phyloP scores from a whole-genome alignment of 2,888 invertebrate genomes.

The Acanthosepion lycidas region DNA sequence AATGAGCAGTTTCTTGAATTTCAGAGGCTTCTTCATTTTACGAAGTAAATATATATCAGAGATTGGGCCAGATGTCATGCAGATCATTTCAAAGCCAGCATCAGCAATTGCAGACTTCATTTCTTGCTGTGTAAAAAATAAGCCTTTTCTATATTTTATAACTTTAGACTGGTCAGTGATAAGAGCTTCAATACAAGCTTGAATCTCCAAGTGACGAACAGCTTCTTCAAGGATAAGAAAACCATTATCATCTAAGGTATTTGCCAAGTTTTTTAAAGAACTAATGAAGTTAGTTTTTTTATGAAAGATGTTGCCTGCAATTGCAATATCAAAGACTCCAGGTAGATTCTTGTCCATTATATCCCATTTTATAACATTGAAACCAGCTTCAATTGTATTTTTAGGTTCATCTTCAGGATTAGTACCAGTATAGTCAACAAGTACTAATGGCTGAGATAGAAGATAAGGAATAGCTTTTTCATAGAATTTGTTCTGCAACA shows the following conservation, averaged over 20 bases:
- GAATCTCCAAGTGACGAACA: slow-evolving; percentile 70
- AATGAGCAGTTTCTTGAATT: slow-evolving; percentile 55
- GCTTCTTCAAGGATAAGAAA: slow-evolving; percentile 75
- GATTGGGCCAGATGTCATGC: slow-evolving; percentile 80
- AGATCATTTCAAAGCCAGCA: slow-evolving; percentile 78
- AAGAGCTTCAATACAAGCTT: slow-evolving; percentile 61
- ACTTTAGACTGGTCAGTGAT: slow-evolving; percentile 50
- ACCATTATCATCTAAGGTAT: slow-evolving; percentile 80
- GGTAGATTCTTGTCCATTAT: slow-evolving; percentile 76
- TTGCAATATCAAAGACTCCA: slow-evolving; percentile 65
- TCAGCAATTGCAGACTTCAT: slow-evolving; percentile 63
- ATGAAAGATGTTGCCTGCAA: slow-evolving; percentile 66
- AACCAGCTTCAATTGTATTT: slow-evolving; percentile 78
- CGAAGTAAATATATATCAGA: slow-evolving; percentile 79
- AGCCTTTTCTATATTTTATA: slow-evolving; percentile 52
- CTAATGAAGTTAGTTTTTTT: slow-evolving; percentile 57
- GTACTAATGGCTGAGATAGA: slow-evolving; percentile 83
- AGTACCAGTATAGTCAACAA: slow-evolving; percentile 79
- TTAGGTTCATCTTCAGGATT: slow-evolving; percentile 76
- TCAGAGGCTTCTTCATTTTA: slow-evolving; percentile 70
- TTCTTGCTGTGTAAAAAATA: slow-evolving; percentile 60
- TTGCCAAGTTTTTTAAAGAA: slow-evolving; percentile 65
- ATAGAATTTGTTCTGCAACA: slow-evolving; percentile 55
- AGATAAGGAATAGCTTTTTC: slow-evolving; percentile 58
- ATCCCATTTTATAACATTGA: slow-evolving; percentile 82